Conservation (phyloP, 92 coral and sea anemone genomes). For the Ricordea florida region DNA sequence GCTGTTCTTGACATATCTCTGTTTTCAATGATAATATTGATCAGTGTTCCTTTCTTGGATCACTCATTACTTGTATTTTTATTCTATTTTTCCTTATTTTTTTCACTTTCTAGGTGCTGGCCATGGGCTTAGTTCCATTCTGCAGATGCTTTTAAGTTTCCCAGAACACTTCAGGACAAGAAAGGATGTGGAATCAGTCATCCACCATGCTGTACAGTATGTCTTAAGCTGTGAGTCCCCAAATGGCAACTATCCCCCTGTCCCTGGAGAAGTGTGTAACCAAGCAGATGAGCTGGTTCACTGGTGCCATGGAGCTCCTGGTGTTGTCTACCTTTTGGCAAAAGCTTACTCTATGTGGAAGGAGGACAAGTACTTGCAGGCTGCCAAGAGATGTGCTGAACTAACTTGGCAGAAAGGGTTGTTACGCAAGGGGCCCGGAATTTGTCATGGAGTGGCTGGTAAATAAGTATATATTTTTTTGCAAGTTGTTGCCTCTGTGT, state of each 20-base stretch:
- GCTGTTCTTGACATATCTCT: no score
- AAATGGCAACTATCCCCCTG: constrained; percentile 87
- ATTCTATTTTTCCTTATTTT: background rate
- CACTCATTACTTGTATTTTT: background rate
- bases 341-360: constrained; percentile 92
- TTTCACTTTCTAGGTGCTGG: constrained; percentile 72
- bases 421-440: constrained; percentile 92
- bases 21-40: no score
- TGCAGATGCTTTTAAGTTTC: constrained; percentile 81
- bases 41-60: background rate
- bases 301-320: constrained; percentile 99
- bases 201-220: constrained; percentile 72
- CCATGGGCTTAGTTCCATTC: constrained; percentile 86
- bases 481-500: no score
- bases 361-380: constrained; percentile 85
- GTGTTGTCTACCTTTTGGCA: constrained; percentile 86
- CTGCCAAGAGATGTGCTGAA: constrained; percentile 88
- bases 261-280: constrained; percentile 53
- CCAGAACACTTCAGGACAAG: constrained; percentile 71
- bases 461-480: no score
- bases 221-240: constrained; percentile 64
- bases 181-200: constrained; percentile 61
- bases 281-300: constrained; percentile 72
- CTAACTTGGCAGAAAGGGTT: constrained; percentile 87
- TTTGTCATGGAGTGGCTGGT: constrained; percentile 98